Conservation (phyloP, 2,888 invertebrate species). For the Phlogophora meticulosa region DNA sequence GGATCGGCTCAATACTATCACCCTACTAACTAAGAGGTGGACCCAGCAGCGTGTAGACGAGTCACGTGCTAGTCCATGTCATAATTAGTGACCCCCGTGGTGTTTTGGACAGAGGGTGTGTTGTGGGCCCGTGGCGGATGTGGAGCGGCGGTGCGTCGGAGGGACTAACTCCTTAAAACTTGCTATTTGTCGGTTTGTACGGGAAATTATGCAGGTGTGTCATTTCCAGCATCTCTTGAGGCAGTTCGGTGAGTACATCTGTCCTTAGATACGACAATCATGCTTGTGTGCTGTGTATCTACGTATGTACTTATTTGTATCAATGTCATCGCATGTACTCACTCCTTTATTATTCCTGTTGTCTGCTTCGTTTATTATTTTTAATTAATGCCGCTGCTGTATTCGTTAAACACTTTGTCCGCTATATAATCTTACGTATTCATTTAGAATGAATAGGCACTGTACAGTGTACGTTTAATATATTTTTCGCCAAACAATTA, state of each 20-base stretch:
- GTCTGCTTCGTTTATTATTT: slow-evolving; percentile 64
- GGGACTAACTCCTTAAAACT: slow-evolving; percentile 79
- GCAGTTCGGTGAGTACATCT: slow-evolving; percentile 89
- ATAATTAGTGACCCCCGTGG: slow-evolving; percentile 85
- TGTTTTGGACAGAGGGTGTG: slow-evolving; percentile 90
- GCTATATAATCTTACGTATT: slow-evolving; percentile 44
- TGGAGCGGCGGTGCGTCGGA: slow-evolving; percentile 78
- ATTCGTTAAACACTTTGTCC: slow-evolving; percentile 51
- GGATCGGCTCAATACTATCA: slow-evolving; percentile 79
- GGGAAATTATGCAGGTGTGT: slow-evolving; percentile 91
- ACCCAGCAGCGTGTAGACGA: slow-evolving; percentile 68
- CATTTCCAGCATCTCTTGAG: slow-evolving; percentile 91
- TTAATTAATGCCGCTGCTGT: slow-evolving; percentile 61
- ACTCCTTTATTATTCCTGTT: slow-evolving; percentile 44
- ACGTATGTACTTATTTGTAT: slow-evolving; percentile 46
- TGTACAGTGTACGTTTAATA: slow-evolving; percentile 28
- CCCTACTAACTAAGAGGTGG: slow-evolving; percentile 73
- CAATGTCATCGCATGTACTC: slow-evolving; percentile 60
- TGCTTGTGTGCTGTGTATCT: slow-evolving; percentile 60
- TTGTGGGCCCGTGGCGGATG: slow-evolving; percentile 80
- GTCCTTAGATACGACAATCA: slow-evolving; percentile 66
- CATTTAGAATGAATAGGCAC: slow-evolving; percentile 42
- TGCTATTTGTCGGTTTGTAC: slow-evolving; percentile 84
- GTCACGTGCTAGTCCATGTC: slow-evolving; percentile 79
- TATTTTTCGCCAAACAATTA: slow-evolving; percentile 34